Evolutionary conservation across 2,888 invertebrate genomes (phyloP).

Genomic region (Hirtodrosophila confusa): DNA sequence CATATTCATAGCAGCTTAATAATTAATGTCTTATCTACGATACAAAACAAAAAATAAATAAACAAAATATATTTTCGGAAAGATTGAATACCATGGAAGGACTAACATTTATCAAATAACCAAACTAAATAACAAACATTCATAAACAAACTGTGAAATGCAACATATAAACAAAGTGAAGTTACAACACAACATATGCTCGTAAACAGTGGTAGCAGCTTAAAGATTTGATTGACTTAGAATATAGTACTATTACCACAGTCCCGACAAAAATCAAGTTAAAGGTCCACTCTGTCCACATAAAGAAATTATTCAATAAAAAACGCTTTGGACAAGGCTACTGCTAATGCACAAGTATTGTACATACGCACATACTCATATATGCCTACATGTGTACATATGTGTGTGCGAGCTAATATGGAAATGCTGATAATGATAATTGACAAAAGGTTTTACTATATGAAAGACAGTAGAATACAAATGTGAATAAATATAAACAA

Average conservation of each 20-base stretch:
- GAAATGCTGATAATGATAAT: conserved; percentile 46
- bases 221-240: neutral
- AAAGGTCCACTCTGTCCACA: neutral
- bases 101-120: neutral
- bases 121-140: no score
- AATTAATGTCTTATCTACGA: no score
- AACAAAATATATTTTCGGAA: neutral
- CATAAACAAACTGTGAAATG: neutral
- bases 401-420: neutral
- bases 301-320: conserved; percentile 2
- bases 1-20: conserved; percentile 14
- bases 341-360: conserved; percentile 18
- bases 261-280: conserved; percentile 2
- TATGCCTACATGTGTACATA: neutral
- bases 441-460: conserved; percentile 43
- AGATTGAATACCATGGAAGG: no score
- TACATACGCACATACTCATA: conserved; percentile 1
- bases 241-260: neutral
- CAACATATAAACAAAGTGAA: neutral
- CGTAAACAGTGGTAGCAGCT: neutral
- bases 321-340: conserved; percentile 1
- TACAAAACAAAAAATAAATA: neutral
- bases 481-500: conserved; percentile 3
- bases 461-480: conserved; percentile 32
- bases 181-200: neutral